phyloP scores from a whole-genome alignment of 2,113 vertebrate genomes.

The Azemiops feae region DNA sequence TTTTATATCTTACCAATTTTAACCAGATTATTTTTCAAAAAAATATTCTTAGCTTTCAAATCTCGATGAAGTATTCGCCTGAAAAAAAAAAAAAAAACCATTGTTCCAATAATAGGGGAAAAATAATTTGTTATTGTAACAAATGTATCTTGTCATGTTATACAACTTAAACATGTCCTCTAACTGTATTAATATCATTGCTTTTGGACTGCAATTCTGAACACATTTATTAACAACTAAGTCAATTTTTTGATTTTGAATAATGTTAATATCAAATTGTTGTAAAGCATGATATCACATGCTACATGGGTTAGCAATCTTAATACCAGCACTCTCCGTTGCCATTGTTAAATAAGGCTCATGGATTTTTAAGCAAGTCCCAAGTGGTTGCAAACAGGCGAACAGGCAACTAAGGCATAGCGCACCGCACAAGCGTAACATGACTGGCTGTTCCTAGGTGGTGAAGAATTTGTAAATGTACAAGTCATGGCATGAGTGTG shows the following conservation, averaged over 20 bases:
- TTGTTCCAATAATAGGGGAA: slow-evolving; percentile 19
- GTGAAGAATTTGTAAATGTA: not conserved
- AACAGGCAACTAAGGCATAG: not conserved
- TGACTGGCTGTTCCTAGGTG: not conserved
- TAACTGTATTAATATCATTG: not conserved
- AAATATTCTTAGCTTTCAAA: slow-evolving; percentile 88
- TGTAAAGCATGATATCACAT: not conserved
- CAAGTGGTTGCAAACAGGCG: not conserved
- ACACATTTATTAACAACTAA: not conserved
- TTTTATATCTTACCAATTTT: slow-evolving; percentile 80
- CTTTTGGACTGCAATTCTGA: not conserved
- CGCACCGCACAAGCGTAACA: not conserved
- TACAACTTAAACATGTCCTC: not conserved
- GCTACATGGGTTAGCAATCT: not conserved
- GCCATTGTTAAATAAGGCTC: not conserved
- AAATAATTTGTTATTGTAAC: not conserved
- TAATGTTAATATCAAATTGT: not conserved
- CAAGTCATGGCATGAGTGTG: not conserved
- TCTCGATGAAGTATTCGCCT: slow-evolving; percentile 86
- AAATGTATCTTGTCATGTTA: not conserved
- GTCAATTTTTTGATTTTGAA: not conserved
- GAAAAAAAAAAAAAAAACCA: slow-evolving; percentile 40
- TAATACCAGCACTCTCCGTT: not conserved
- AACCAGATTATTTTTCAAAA: slow-evolving; percentile 83
- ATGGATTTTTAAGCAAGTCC: not conserved